Evolutionary conservation across 2,888 invertebrate species (phyloP).

Genomic region (Labia minor): DNA sequence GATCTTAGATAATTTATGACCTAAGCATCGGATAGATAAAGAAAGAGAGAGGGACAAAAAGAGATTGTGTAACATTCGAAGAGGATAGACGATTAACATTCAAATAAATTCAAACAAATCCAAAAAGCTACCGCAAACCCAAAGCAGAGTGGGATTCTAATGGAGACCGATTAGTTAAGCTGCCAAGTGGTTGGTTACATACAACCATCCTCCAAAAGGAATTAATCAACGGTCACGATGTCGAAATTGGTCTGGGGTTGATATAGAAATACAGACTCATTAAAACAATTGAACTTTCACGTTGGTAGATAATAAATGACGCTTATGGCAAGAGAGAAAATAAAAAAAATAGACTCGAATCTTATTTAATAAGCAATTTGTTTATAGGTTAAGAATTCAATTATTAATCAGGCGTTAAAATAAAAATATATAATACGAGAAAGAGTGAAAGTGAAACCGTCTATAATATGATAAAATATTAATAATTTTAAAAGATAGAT

Average conservation of each 20-base stretch:
- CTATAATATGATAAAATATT: no score
- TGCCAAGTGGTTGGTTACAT: not conserved
- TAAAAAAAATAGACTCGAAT: no score
- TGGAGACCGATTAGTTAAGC: not conserved
- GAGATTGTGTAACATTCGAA: not conserved
- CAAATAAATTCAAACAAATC: conserved; percentile 8
- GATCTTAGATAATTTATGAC: not conserved
- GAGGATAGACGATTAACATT: not conserved
- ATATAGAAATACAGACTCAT: not conserved
- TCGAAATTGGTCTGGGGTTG: not conserved
- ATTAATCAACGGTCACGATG: not conserved
- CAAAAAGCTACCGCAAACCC: not conserved
- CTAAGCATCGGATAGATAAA: not conserved
- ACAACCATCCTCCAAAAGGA: no score
- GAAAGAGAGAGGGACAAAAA: not conserved
- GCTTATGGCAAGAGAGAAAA: no score
- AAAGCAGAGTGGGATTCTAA: not conserved
- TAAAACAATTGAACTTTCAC: no score
- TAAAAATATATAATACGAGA: no score
- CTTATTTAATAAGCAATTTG: no score
- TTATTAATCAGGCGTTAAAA: no score
- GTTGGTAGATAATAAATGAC: no score
- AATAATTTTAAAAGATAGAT: no score
- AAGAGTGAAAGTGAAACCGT: no score
- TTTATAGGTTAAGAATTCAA: no score